These are phyloP conservation scores for Coptodon bakossiorum DNA, from an alignment of 2,113 vertebrate species.

Conservation along the genomic window DNA sequence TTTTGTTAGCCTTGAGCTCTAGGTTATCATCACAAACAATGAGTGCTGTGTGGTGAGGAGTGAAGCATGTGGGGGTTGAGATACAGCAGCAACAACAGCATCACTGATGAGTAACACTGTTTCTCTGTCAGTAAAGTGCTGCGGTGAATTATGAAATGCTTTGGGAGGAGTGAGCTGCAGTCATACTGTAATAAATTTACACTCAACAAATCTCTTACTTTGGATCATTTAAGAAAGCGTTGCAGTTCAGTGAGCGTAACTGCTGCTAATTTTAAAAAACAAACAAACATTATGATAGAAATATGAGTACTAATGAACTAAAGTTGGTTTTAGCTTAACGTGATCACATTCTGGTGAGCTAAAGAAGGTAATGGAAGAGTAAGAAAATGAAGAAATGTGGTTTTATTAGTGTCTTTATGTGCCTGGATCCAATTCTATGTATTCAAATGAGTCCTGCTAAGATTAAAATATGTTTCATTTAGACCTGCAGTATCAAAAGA, in stretches of 20 bases:
- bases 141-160: background rate
- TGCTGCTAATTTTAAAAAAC: background rate
- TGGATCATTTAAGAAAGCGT: background rate
- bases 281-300: background rate
- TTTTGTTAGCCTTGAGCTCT: background rate
- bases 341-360: background rate
- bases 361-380: background rate
- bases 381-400: rapidly evolving
- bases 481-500: rapidly evolving
- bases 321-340: background rate
- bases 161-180: background rate
- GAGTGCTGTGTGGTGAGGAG: background rate
- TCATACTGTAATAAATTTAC: background rate
- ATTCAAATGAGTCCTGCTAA: background rate
- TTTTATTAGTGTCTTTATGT: background rate
- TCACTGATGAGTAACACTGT: background rate
- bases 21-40: background rate
- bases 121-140: background rate
- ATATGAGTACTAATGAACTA: background rate
- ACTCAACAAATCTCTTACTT: background rate
- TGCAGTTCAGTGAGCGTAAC: background rate
- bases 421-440: background rate
- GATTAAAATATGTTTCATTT: background rate
- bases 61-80: background rate
- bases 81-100: background rate